Base-by-base conservation (phyloP, 2,113 vertebrate genomes). In the Alectura lathami region DNA sequence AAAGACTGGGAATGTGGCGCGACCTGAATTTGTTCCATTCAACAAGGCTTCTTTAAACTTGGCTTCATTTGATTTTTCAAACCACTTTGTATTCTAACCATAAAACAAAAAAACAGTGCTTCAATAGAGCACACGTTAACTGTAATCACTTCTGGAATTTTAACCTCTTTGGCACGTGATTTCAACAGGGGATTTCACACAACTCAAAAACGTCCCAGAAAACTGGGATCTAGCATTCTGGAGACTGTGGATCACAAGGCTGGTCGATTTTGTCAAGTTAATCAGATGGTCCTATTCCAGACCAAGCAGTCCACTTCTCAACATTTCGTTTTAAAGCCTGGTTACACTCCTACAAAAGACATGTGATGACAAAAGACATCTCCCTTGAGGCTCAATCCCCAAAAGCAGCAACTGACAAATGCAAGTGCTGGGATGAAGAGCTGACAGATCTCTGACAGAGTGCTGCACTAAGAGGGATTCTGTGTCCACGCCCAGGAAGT, bases 371-470 rank as follows among this genome's bases (percentile, higher is more conserved):
- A n/a, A n/a, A n/a, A n/a, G n/a, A n/a, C n/a, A n/a, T 16, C 7
- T 24, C 32, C 48, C 51, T 18, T 69, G 30, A 43, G 48, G 36
- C 73, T 80, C 48, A 62, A 73, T 15, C 66, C 53, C 67, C 11
- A 20, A 23, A 68, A 62, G 48, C 0, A 2, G 32, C n/a, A n/a
- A 11, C 3, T 22, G 48, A 66, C 18, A 76, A 5, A 54, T 17
- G 17, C 0, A 0, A 40, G 17, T 1, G 8, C 20, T 50, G 48
- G 17, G 76, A 18, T 5, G 18, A 63, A 48, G 3, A 13, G 17
- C 8, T 57, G 50, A 42, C 15, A 9, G 27, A 30, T n/a, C n/a
- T n/a, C n/a, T n/a, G n/a, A n/a, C n/a, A n/a, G n/a, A n/a, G n/a
- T n/a, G n/a, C n/a, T n/a, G 20, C 56, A 57, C 40, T 15, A 32